Base-by-base conservation (phyloP, 2,888 invertebrate species). In the Caradrina kadenii region DNA sequence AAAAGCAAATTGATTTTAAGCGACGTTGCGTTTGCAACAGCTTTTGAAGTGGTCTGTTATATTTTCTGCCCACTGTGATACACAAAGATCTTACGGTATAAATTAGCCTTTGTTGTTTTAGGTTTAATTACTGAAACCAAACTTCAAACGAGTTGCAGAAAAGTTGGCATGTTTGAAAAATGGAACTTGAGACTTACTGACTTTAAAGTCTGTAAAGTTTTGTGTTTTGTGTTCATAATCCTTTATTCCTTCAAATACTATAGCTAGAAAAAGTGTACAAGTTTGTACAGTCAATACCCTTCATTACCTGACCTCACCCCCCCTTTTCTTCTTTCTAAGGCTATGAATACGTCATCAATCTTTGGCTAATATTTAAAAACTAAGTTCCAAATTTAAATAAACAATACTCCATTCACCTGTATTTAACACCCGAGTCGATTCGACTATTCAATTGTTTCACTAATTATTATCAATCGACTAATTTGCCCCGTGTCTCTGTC, bases 1-100 rank as follows among this genome's bases (percentile, higher is more conserved):
- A 80, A 84, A 80, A 75, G 74, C 84, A 84, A 84, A 84, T 84
- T 81, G 82, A 84, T 82, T 82, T 76, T 81, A 71, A 74, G 45
- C 69, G 69, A 71, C 69, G 66, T 79, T 56, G 65, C 52, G 56
- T 61, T 66, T 42, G 72, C 58, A 42, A 53, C 17, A 54, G 65
- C 76, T 77, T 82, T 83, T 76, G 76, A 76, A 67, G 79, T 70
- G 19, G 10, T 49, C 50, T 66, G 54, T 49, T 63, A n/a, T 66
- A 76, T 80, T 77, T 76, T 76, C 54, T 71, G 77, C 80, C 76
- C 81, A 78, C 81, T 66, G 81, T 72, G 52, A 78, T 78, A 76
- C 78, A 67, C 81, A 76, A 62, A 26, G 66, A 62, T 52, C 70
- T 80, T 58, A 76, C 39, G 55, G 45, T 31, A 39, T 56, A 21